Percentiles rank a stretch among this genome's conserved stretches.
These are phyloP conservation scores for Mormyrus iriodes DNA, from an alignment of 2,113 vertebrate genomes.

Conservation along the genomic window DNA sequence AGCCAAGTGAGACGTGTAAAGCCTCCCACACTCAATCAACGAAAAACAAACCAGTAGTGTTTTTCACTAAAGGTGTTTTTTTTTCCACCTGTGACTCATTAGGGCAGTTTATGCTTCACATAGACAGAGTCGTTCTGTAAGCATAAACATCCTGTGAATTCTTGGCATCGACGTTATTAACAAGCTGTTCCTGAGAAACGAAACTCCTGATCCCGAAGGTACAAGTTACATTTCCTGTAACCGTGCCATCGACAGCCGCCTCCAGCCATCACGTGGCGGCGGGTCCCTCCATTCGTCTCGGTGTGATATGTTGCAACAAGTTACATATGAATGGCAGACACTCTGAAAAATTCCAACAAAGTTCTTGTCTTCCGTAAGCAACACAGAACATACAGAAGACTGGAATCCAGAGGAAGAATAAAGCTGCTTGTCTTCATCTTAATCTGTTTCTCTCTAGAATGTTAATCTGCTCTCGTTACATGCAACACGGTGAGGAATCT, in stretches of 20 bases:
- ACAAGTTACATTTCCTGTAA: neutral
- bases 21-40: neutral
- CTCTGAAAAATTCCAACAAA: neutral
- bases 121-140: neutral
- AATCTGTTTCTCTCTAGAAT: neutral
- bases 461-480: neutral
- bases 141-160: neutral
- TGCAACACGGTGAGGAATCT: neutral
- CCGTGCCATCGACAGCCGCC: neutral
- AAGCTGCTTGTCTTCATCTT: neutral
- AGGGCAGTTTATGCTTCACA: neutral
- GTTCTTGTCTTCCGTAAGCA: neutral
- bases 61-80: neutral
- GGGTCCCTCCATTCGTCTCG: neutral
- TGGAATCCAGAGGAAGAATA: neutral
- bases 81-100: neutral
- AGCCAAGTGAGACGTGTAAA: neutral
- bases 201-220: neutral
- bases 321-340: neutral
- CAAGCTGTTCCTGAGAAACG: neutral
- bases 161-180: neutral
- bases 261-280: neutral
- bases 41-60: neutral
- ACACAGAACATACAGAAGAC: neutral
- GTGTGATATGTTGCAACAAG: neutral